A percentile compares a stretch with the other conserved stretches of the same genome.
Conservation (phyloP, 2,888 invertebrate species). For the Amblyteles armatorius region DNA sequence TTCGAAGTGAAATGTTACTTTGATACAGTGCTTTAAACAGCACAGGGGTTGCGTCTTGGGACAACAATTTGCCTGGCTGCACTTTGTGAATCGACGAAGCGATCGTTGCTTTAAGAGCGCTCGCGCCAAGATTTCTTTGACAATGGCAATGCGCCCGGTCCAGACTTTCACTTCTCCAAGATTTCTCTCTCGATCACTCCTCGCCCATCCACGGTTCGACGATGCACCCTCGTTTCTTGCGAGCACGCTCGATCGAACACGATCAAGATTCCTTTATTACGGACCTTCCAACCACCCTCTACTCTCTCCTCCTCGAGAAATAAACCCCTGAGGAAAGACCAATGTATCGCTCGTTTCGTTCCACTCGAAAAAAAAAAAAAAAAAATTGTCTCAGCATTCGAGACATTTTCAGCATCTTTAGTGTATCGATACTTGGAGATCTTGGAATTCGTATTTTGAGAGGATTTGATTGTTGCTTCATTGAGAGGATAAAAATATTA, state of each 20-base stretch:
- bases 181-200: conserved; percentile 63
- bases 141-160: conserved; percentile 72
- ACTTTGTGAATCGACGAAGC: conserved; percentile 69
- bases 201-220: background rate
- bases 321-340: background rate
- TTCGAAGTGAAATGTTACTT: conserved; percentile 38
- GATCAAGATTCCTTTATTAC: conserved; percentile 75
- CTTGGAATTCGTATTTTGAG: conserved; percentile 1
- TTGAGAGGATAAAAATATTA: background rate
- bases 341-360: conserved; percentile 54
- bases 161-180: conserved; percentile 62
- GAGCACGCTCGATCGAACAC: conserved; percentile 76
- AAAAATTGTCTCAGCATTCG: conserved; percentile 53
- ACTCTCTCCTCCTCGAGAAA: conserved; percentile 22
- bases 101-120: conserved; percentile 1
- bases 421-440: background rate
- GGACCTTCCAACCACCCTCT: conserved; percentile 22
- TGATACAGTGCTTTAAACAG: conserved; percentile 7
- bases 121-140: conserved; percentile 63
- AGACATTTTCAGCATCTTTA: background rate
- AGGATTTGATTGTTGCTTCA: background rate
- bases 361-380: conserved; percentile 50
- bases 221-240: conserved; percentile 60
- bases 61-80: conserved; percentile 76
- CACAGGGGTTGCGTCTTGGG: conserved; percentile 61